These are phyloP conservation scores for Streblospio benedicti DNA, from an alignment of 1,140 invertebrate species.

Conservation along the genomic window DNA sequence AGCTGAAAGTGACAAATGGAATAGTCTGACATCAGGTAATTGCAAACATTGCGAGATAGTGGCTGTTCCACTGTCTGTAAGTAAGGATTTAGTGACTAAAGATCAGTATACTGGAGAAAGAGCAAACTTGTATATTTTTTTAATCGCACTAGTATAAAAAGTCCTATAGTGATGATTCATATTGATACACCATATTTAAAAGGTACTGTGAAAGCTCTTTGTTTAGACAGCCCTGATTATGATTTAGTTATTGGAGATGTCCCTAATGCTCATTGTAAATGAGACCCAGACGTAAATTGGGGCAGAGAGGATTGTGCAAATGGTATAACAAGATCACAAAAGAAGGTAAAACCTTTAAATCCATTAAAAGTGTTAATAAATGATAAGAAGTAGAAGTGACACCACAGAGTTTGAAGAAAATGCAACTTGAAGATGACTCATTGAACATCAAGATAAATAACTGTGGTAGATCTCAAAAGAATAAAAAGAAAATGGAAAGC, in stretches of 20 bases:
- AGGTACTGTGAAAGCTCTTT: constrained; percentile 2
- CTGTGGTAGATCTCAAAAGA: too few relatives aligned
- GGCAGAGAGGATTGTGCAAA: background rate
- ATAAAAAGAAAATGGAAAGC: too few relatives aligned
- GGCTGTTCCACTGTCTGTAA: too few relatives aligned
- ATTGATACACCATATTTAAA: constrained; percentile 7
- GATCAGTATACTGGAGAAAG: too few relatives aligned
- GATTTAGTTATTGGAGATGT: constrained; percentile 8
- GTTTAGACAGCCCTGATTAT: constrained; percentile 3
- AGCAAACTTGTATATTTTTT: background rate
- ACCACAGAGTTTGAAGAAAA: background rate
- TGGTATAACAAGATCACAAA: background rate
- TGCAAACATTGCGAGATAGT: too few relatives aligned
- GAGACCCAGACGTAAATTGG: background rate
- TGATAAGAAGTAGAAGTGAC: background rate
- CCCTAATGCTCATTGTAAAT: background rate
- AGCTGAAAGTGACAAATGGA: too few relatives aligned
- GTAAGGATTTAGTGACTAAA: too few relatives aligned
- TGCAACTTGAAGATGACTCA: background rate
- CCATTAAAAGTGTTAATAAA: constrained; percentile 1
- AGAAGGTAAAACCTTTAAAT: background rate
- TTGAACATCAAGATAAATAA: background rate
- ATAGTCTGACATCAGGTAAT: too few relatives aligned
- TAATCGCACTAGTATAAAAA: background rate
- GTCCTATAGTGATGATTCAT: constrained; percentile 1